These are phyloP conservation scores for Apodemia hepburni DNA, from an alignment of 2,888 invertebrate genomes.

Conservation along the genomic window DNA sequence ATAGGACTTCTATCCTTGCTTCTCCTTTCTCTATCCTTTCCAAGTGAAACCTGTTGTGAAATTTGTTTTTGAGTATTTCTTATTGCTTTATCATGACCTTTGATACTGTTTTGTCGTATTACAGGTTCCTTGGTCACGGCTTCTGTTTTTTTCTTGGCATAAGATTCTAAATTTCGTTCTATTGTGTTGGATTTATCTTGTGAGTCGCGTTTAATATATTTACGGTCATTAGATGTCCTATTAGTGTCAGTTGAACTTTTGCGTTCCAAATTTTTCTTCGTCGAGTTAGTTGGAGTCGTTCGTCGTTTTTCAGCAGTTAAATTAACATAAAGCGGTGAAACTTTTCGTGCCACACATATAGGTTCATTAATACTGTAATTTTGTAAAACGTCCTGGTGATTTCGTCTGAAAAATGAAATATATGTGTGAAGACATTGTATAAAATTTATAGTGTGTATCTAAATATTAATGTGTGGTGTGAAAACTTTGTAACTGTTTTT, in stretches of 20 bases:
- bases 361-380: constrained; percentile 1
- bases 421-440: too few species aligned
- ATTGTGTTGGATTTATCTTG: background rate
- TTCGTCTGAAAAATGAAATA: constrained; percentile 1
- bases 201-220: background rate
- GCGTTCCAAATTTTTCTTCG: constrained; percentile 1
- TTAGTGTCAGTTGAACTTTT: constrained; percentile 6
- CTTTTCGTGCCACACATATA: constrained; percentile 10
- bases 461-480: too few species aligned
- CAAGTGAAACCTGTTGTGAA: background rate
- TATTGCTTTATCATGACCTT: background rate
- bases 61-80: constrained; percentile 2
- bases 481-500: too few species aligned
- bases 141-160: constrained; percentile 5
- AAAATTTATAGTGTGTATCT: too few species aligned
- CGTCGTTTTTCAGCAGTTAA: background rate
- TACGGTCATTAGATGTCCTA: background rate
- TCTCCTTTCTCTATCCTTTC: background rate
- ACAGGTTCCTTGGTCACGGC: background rate
- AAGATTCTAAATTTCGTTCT: background rate
- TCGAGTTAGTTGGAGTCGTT: background rate
- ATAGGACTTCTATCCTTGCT: background rate
- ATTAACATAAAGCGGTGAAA: constrained; percentile 11
- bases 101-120: constrained; percentile 4
- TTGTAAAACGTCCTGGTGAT: background rate